Percentiles rank a stretch among this genome's conserved stretches.
Evolutionary conservation across 1,140 invertebrate genomes (phyloP).

Genomic region (Grapholita molesta): DNA sequence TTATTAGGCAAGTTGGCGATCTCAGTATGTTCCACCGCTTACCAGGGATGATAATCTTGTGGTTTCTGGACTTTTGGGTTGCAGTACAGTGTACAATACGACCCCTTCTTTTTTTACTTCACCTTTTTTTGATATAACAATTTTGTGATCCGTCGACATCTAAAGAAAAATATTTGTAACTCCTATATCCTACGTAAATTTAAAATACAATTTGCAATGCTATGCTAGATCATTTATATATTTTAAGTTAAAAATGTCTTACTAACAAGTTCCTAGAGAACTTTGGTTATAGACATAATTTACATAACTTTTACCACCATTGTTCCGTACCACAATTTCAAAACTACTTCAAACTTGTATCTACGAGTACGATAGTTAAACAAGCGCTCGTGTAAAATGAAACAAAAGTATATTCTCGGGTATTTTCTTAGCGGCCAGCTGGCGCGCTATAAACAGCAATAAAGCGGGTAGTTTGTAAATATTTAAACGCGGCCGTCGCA

Average conservation of each 20-base stretch:
- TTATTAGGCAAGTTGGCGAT: too few relatives aligned
- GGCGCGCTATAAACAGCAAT: slow-evolving; percentile 28
- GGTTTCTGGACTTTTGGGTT: too few relatives aligned
- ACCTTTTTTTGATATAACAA: too few relatives aligned
- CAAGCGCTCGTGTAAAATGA: background rate
- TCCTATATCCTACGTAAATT: too few relatives aligned
- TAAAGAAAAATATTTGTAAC: too few relatives aligned
- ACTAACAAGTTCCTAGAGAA: background rate
- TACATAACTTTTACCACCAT: background rate
- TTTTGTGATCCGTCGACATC: too few relatives aligned
- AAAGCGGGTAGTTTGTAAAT: slow-evolving; percentile 43
- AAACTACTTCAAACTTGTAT: background rate
- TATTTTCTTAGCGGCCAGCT: background rate
- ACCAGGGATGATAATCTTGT: too few relatives aligned
- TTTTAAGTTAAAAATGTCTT: background rate
- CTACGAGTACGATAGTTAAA: background rate
- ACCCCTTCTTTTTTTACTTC: too few relatives aligned
- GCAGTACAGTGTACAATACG: too few relatives aligned
- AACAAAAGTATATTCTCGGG: background rate
- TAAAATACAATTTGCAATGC: background rate
- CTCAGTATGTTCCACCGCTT: too few relatives aligned
- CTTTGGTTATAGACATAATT: background rate
- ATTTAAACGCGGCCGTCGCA: slow-evolving; percentile 34
- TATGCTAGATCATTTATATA: background rate
- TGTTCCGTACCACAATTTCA: background rate